Conservation (phyloP, 2,888 invertebrate genomes). For the Chaitophorus viminalis region DNA sequence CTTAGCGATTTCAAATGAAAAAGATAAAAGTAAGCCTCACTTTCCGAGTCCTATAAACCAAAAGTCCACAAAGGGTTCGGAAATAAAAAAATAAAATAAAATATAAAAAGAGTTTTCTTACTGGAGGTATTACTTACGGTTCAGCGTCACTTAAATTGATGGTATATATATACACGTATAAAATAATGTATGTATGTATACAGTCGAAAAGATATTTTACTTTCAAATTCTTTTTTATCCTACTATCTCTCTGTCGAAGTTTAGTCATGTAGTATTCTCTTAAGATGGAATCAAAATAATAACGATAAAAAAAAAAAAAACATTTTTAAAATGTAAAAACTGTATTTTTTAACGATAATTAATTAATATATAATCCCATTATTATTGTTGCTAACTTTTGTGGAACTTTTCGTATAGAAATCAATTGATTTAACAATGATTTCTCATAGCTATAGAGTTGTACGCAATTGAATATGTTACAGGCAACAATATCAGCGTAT, state of each 20-base stretch:
- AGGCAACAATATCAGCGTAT: too few species aligned
- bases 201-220: slow-evolving; percentile 47
- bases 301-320: neutral
- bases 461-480: too few species aligned
- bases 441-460: too few species aligned
- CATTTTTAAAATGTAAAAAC: neutral
- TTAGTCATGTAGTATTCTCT: neutral
- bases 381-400: too few species aligned
- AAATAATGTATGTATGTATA: slow-evolving; percentile 9
- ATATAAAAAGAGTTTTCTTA: slow-evolving; percentile 54
- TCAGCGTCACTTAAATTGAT: slow-evolving; percentile 58
- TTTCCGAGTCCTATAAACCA: slow-evolving; percentile 52
- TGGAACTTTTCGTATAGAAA: too few species aligned
- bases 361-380: too few species aligned
- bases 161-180: slow-evolving; percentile 26
- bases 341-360: too few species aligned
- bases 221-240: slow-evolving; percentile 45
- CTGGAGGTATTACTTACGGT: slow-evolving; percentile 49
- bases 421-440: too few species aligned
- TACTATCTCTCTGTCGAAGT: neutral
- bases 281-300: neutral
- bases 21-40: slow-evolving; percentile 44
- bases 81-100: slow-evolving; percentile 40
- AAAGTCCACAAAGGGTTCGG: slow-evolving; percentile 53
- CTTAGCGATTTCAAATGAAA: slow-evolving; percentile 38